Conservation (phyloP, 1,140 invertebrate species). For the Delia radicum region DNA sequence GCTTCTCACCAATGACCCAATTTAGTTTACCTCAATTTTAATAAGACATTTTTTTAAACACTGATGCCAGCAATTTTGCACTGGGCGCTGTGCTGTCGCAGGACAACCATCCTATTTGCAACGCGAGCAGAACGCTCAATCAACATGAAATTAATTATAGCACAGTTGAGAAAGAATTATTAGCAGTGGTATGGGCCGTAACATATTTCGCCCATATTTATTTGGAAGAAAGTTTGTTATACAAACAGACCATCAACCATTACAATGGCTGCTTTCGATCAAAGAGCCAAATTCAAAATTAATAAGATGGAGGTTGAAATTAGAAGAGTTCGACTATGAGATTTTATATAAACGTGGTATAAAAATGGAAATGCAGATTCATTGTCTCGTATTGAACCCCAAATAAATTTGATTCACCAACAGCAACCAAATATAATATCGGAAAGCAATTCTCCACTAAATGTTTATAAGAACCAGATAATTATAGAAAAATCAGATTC, state of each 20-base stretch:
- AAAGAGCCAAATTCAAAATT: constrained; percentile 29
- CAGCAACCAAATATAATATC: neutral
- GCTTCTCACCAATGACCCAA: neutral
- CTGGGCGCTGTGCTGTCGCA: constrained; percentile 19
- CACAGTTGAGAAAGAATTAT: constrained; percentile 1
- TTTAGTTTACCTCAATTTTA: constrained; percentile 7
- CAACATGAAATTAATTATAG: constrained; percentile 16
- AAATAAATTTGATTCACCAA: neutral
- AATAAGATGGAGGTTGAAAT: constrained; percentile 8
- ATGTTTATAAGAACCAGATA: neutral
- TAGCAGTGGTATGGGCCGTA: constrained; percentile 10
- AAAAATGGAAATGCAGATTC: constrained; percentile 21
- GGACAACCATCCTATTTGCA: constrained; percentile 10
- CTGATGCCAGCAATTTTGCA: constrained; percentile 3
- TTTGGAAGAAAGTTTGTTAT: constrained; percentile 23
- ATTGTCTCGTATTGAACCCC: neutral
- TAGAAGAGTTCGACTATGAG: constrained; percentile 24
- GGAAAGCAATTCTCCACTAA: neutral
- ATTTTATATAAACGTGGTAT: constrained; percentile 23
- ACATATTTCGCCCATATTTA: constrained; percentile 19
- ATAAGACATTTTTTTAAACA: constrained; percentile 14
- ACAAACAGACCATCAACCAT: constrained; percentile 7
- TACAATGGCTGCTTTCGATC: neutral
- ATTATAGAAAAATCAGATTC: neutral
- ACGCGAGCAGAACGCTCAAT: constrained; percentile 19